These are phyloP conservation scores for Falco rusticolus DNA, from an alignment of 2,797 vertebrate genomes.

Conservation along the genomic window DNA sequence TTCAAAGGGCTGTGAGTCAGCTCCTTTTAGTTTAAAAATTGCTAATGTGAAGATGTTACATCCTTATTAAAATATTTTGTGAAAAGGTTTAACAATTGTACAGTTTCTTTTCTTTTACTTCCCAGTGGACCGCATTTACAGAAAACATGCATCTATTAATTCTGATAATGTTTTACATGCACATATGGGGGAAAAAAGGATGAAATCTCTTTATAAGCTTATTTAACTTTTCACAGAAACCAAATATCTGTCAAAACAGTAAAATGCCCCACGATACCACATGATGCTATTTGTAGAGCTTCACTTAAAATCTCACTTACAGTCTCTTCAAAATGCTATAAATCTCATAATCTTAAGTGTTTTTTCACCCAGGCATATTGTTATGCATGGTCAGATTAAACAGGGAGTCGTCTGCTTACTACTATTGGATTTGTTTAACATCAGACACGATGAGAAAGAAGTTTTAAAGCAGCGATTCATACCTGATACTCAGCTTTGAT, in stretches of 20 bases:
- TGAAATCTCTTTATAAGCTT: neutral
- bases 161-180: neutral
- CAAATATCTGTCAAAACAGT: constrained; percentile 46
- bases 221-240: constrained; percentile 52
- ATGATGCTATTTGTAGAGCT: neutral
- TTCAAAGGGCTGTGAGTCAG: constrained; percentile 20
- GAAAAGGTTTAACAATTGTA: constrained; percentile 49
- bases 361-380: neutral
- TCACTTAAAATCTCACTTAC: constrained; percentile 33
- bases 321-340: constrained; percentile 1
- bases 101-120: constrained; percentile 33
- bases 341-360: constrained; percentile 30
- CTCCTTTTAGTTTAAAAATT: constrained; percentile 43
- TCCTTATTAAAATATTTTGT: constrained; percentile 65
- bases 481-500: neutral
- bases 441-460: neutral
- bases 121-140: neutral
- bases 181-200: neutral
- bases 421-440: neutral
- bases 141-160: neutral
- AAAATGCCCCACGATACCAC: neutral
- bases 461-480: neutral
- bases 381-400: constrained; percentile 38
- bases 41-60: constrained; percentile 50
- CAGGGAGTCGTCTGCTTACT: constrained; percentile 25